Evolutionary conservation across 1,140 invertebrate species (phyloP).

Genomic region (Hylaeus volcanicus): DNA sequence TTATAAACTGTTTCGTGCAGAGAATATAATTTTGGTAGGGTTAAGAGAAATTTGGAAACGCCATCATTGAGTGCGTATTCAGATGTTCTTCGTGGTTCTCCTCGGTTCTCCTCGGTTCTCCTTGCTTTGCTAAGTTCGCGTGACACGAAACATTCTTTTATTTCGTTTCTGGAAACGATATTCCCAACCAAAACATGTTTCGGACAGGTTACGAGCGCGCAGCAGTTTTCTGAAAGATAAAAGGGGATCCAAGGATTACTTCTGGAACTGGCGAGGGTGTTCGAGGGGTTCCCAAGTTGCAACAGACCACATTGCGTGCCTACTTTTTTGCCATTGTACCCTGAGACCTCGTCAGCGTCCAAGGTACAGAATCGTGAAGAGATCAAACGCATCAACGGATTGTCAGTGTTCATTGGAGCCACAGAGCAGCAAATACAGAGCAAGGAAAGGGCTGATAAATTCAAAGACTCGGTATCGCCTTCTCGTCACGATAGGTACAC

Average conservation of each 20-base stretch:
- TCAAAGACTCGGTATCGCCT: not conserved
- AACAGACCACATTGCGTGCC: constrained; percentile 10
- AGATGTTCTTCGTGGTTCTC: constrained; percentile 10
- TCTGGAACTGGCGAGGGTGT: constrained; percentile 35
- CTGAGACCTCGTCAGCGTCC: not conserved
- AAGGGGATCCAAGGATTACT: not conserved
- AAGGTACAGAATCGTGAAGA: constrained; percentile 37
- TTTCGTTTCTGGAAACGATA: constrained; percentile 5
- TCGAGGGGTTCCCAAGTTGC: constrained; percentile 36
- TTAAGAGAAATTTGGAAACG: constrained; percentile 15
- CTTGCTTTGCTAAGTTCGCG: not conserved
- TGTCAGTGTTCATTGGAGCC: constrained; percentile 43
- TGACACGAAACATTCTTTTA: not conserved
- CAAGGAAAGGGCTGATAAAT: constrained; percentile 9
- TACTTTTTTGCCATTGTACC: constrained; percentile 22
- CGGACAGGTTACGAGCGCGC: not conserved
- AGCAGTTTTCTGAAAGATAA: not conserved
- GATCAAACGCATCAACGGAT: constrained; percentile 36
- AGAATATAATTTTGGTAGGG: constrained; percentile 1
- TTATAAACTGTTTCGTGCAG: not conserved
- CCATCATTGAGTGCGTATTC: not conserved
- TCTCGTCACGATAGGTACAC: not conserved
- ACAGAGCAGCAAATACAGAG: not conserved
- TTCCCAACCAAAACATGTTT: not conserved
- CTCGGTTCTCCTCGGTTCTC: no score